Percentiles rank a stretch among this genome's conserved stretches.
Evolutionary conservation across 2,797 vertebrate genomes (phyloP).

Genomic region (Paramormyrops hopkinsi): DNA sequence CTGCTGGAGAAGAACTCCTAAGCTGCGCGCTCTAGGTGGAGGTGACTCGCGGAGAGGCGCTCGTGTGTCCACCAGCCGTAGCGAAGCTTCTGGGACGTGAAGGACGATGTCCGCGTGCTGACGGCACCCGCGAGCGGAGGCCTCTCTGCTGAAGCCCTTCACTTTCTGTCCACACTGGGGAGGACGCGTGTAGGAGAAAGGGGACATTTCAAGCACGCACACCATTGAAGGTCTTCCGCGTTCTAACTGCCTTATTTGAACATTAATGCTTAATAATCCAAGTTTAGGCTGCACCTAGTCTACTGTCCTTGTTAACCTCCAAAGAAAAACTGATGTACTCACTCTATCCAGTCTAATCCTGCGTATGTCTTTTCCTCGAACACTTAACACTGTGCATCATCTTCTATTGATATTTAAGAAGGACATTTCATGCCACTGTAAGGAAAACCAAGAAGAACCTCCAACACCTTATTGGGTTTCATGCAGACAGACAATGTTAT

Average conservation of each 20-base stretch:
- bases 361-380: background rate
- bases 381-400: constrained; percentile 52
- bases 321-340: background rate
- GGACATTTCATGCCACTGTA: constrained; percentile 55
- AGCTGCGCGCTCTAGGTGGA: constrained; percentile 44
- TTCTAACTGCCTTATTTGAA: constrained; percentile 9
- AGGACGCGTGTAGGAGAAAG: background rate
- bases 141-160: background rate
- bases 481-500: background rate
- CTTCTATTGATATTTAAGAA: background rate
- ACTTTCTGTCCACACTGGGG: background rate
- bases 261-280: background rate
- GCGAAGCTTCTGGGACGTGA: constrained; percentile 64
- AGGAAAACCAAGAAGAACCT: constrained; percentile 51
- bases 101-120: constrained; percentile 42
- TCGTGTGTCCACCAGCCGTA: constrained; percentile 59
- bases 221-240: background rate
- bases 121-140: constrained; percentile 15
- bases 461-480: background rate
- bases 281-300: background rate
- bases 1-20: constrained; percentile 93
- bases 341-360: constrained; percentile 33
- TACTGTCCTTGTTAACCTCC: background rate
- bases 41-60: constrained; percentile 28
- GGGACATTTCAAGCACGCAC: background rate